Evolutionary conservation across 1,140 invertebrate species (phyloP).

Genomic region (Planococcus citri): DNA sequence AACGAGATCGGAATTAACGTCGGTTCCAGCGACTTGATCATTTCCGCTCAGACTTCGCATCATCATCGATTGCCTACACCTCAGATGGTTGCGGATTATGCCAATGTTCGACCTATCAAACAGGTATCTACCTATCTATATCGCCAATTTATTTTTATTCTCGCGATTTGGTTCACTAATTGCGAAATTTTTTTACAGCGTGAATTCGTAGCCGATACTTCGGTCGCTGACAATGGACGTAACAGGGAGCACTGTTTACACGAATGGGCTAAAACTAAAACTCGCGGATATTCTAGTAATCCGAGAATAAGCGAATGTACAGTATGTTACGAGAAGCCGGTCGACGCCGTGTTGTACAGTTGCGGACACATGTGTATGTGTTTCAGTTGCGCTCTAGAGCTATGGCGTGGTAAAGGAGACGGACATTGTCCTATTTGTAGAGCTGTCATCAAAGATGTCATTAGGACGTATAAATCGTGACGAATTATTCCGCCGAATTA

Average conservation of each 20-base stretch:
- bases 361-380: conserved; percentile 99
- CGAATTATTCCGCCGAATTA: too few species aligned
- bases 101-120: background rate
- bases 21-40: background rate
- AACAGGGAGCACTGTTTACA: background rate
- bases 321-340: conserved; percentile 84
- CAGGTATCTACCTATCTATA: background rate
- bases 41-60: background rate
- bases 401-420: conserved; percentile 77
- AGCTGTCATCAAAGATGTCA: conserved; percentile 84
- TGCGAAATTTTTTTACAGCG: background rate
- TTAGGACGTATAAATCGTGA: conserved; percentile 72
- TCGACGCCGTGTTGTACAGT: conserved; percentile 87
- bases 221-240: background rate
- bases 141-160: too few species aligned
- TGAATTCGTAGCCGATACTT: background rate
- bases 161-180: background rate
- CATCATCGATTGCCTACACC: background rate
- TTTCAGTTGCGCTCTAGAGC: conserved; percentile 84
- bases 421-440: conserved; percentile 89
- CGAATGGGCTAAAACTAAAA: background rate
- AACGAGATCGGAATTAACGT: background rate
- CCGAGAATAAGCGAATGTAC: conserved; percentile 57
- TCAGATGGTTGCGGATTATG: background rate
- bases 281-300: conserved; percentile 28